Evolutionary conservation across 2,888 invertebrate genomes (phyloP).

Genomic region (Coenonympha arcania): DNA sequence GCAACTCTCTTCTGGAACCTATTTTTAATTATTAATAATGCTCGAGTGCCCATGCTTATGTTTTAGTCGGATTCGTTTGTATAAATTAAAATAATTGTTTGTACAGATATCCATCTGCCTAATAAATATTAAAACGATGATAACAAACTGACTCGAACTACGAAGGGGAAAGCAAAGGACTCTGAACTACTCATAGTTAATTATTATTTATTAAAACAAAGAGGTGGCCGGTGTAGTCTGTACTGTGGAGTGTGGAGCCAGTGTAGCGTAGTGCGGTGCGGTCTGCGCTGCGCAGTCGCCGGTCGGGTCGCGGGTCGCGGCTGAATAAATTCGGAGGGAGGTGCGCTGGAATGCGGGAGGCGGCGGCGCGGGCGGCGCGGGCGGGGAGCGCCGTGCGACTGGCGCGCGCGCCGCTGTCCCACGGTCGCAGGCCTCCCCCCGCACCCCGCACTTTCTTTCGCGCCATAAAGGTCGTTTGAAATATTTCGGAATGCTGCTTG

Average conservation of each 20-base stretch:
- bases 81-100: too few relatives aligned
- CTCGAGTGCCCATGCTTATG: too few relatives aligned
- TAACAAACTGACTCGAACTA: not conserved
- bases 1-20: too few relatives aligned
- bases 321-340: conserved; percentile 73
- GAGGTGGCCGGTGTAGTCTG: not conserved
- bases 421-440: conserved; percentile 76
- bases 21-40: too few relatives aligned
- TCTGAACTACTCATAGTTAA: too few relatives aligned
- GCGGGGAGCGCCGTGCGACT: conserved; percentile 69
- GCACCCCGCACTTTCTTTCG: conserved; percentile 67
- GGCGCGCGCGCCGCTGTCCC: conserved; percentile 78
- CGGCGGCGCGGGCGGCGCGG: conserved; percentile 56
- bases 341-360: conserved; percentile 65
- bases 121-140: not conserved
- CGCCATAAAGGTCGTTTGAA: conserved; percentile 75
- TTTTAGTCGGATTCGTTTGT: too few relatives aligned
- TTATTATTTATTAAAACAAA: conserved; percentile 2
- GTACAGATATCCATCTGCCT: not conserved
- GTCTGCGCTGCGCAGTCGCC: not conserved
- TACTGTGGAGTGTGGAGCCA: too few relatives aligned
- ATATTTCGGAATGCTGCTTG: conserved; percentile 73
- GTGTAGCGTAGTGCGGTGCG: too few relatives aligned
- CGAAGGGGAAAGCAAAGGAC: not conserved
- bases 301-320: conserved; percentile 46